Base-by-base conservation (phyloP, 2,888 invertebrate species). In the Drosophila dives region DNA sequence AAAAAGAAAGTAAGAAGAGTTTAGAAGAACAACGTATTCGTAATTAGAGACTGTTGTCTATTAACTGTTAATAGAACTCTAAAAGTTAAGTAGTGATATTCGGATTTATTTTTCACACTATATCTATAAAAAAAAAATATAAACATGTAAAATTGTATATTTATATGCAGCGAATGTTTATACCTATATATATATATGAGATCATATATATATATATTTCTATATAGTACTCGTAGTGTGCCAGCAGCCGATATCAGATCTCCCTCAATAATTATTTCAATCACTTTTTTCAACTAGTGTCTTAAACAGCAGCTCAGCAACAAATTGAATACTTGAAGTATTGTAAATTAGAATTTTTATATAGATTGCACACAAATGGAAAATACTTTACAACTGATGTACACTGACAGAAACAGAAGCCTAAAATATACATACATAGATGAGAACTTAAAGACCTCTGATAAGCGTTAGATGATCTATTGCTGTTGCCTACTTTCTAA, bases 11-110 rank as follows among this genome's bases (percentile, higher is more conserved):
- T 38, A 36, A 71, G 50, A 53, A 75, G 49, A 75, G 23, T 23
- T 45, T 45, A 79, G 48, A 84, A 77, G 75, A 89, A 90, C 87
- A 89, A 90, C 85, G 88, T 89, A 90, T 89, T 88, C 89, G 88
- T 88, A 88, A 81, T 88, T 90, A 89, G 88, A 90, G 88, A 89
- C 88, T 89, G 88, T 89, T 89, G 87, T 90, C 89, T 86, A 86
- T 89, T 86, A 55, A 80, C 72, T 88, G 89, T 86, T 86, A 89
- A 86, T 86, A 86, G 88, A 80, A 87, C 79, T 85, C 75, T 87
- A 85, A 82, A 84, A 64, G 79, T 87, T 89, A 86, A 86, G 89
- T 89, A 86, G 87, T 85, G 89, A 87, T 86, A 89, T 80, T 86
- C 87, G 86, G 86, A 89, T 87, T 89, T 86, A 89, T 86, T 86